Evolutionary conservation across 1,140 invertebrate genomes (phyloP), one percentile per base, ranked within the genome.

Genomic region (Hypothenemus hampei): DNA sequence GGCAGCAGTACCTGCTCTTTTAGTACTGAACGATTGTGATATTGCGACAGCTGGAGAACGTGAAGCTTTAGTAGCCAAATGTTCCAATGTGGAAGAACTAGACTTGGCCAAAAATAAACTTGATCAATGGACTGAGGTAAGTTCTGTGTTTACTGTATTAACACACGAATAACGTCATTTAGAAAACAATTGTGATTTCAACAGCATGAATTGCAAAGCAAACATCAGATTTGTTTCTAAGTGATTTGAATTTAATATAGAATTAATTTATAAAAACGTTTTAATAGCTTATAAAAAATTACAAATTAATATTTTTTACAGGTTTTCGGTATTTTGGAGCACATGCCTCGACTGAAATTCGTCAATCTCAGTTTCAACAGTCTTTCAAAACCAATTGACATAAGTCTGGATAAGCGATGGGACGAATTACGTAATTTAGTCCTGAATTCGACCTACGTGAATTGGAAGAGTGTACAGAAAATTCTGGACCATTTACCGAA

Each of bases 101-200:
- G 92, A 95, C 69, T 75, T 96, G 36, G 91, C 91, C 8, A 89
- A 92, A 66, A 96, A 96, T 72, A 86, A 87, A 66, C 75, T 96
- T 5, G 82, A 80, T 37, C 81, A 89, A 62, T 93, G 91, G 88
- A 75, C 80, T 58, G 90, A 95, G 76, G 85, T 87, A 75, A 73
- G 48, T 24, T 22, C n/a, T n/a, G n/a, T n/a, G n/a, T n/a, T n/a
- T n/a, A n/a, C n/a, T n/a, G n/a, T n/a, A n/a, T n/a, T n/a, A n/a
- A n/a, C n/a, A n/a, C n/a, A n/a, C n/a, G n/a, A n/a, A n/a, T n/a
- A n/a, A n/a, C n/a, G n/a, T n/a, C n/a, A n/a, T n/a, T n/a, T n/a
- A n/a, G n/a, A n/a, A n/a, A n/a, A n/a, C n/a, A n/a, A n/a, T n/a
- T n/a, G n/a, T n/a, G n/a, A n/a, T n/a, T n/a, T n/a, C n/a, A n/a